phyloP scores from a whole-genome alignment of 1,140 invertebrate genomes.

The Macrostomum lignano region DNA sequence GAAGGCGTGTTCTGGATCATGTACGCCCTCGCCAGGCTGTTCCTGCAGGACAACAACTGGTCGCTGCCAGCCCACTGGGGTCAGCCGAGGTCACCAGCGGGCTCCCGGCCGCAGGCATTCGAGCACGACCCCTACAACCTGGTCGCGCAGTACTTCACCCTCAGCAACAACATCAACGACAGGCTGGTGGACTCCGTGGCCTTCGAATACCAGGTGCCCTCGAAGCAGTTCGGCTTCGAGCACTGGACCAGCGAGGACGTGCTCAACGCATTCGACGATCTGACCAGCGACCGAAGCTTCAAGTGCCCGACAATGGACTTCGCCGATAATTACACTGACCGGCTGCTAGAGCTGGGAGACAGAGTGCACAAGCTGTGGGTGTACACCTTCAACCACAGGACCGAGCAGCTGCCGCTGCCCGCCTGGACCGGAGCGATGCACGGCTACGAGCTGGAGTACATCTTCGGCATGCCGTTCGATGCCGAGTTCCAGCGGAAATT shows the following conservation, averaged over 20 bases:
- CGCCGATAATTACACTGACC: neutral
- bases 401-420: neutral
- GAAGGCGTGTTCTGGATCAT: constrained; percentile 6
- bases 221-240: neutral
- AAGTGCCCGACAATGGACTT: neutral
- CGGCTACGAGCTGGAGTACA: constrained; percentile 6
- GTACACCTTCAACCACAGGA: constrained; percentile 3
- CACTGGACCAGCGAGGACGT: neutral
- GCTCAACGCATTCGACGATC: neutral
- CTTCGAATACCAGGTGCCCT: neutral
- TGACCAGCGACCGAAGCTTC: neutral
- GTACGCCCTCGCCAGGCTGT: neutral
- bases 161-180: no score
- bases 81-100: no score
- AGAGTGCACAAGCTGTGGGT: constrained; percentile 3
- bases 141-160: no score
- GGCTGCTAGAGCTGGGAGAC: no score
- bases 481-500: constrained; percentile 2
- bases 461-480: constrained; percentile 5
- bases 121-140: no score
- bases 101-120: no score
- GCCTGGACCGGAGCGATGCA: constrained; percentile 3
- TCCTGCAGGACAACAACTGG: no score
- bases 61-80: no score
- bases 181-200: no score